Evolutionary conservation across 2,113 vertebrate genomes (phyloP).

Genomic region (Hoplias malabaricus): DNA sequence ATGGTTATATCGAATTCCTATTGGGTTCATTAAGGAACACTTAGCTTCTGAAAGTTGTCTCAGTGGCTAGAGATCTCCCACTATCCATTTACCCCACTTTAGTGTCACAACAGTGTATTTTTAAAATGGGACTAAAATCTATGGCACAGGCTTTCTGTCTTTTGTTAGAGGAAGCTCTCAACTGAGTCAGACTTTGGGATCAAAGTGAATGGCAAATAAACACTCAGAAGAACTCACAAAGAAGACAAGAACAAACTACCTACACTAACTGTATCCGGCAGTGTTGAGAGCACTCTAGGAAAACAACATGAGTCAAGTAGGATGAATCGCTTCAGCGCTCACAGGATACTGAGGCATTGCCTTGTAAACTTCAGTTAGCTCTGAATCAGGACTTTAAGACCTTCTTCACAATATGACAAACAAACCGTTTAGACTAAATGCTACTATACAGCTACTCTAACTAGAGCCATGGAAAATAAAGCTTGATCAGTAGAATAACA

Average conservation of each 20-base stretch:
- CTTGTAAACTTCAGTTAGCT: not conserved
- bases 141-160: not conserved
- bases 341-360: not conserved
- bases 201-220: not conserved
- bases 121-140: not conserved
- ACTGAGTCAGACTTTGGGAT: not conserved
- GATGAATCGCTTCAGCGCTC: not conserved
- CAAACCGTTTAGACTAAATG: too few relatives aligned
- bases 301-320: not conserved
- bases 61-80: not conserved
- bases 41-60: not conserved
- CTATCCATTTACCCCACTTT: not conserved
- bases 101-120: not conserved
- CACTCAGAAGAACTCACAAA: not conserved
- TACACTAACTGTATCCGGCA: not conserved
- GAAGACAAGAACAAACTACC: not conserved
- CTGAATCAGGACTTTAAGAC: not conserved
- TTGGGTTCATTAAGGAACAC: not conserved
- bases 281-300: not conserved
- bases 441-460: not conserved
- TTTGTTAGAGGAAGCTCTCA: not conserved
- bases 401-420: too few relatives aligned
- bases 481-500: too few relatives aligned
- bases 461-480: not conserved
- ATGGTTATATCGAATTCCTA: slow-evolving; percentile 2